Evolutionary conservation across 2,797 vertebrate genomes (phyloP).

Genomic region (Diglossa cyanea): DNA sequence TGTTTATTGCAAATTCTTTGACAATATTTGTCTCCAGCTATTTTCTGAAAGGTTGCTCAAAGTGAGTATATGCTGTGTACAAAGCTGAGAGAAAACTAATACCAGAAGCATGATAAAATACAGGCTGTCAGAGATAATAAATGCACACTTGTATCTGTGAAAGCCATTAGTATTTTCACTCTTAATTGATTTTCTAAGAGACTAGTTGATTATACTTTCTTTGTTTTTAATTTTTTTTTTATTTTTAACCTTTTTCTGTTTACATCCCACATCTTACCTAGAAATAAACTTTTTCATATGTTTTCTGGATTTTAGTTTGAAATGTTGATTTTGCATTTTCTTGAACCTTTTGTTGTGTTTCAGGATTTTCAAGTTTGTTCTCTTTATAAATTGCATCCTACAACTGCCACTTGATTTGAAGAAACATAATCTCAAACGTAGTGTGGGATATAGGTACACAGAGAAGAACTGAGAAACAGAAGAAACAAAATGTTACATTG

Average conservation of each 20-base stretch:
- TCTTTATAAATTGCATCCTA: not conserved
- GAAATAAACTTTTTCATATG: not conserved
- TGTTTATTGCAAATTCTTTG: not conserved
- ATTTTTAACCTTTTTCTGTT: not conserved
- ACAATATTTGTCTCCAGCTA: not conserved
- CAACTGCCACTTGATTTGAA: not conserved
- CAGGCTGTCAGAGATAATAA: not conserved
- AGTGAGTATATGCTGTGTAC: not conserved
- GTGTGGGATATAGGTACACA: not conserved
- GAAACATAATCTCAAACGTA: not conserved
- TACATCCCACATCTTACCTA: not conserved
- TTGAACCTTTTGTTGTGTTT: not conserved
- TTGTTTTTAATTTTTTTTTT: not conserved
- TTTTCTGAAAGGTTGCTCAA: not conserved
- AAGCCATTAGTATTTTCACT: not conserved
- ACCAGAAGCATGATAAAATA: not conserved
- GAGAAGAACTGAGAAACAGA: not conserved
- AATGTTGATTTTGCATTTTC: not conserved
- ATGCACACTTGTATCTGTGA: not conserved
- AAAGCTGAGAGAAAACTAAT: not conserved
- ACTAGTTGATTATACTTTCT: not conserved
- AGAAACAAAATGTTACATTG: not conserved
- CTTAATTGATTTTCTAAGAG: not conserved
- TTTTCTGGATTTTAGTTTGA: not conserved
- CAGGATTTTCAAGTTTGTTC: not conserved